These are phyloP conservation scores for Pygocentrus nattereri DNA, from an alignment of 2,797 vertebrate species.

Conservation along the genomic window DNA sequence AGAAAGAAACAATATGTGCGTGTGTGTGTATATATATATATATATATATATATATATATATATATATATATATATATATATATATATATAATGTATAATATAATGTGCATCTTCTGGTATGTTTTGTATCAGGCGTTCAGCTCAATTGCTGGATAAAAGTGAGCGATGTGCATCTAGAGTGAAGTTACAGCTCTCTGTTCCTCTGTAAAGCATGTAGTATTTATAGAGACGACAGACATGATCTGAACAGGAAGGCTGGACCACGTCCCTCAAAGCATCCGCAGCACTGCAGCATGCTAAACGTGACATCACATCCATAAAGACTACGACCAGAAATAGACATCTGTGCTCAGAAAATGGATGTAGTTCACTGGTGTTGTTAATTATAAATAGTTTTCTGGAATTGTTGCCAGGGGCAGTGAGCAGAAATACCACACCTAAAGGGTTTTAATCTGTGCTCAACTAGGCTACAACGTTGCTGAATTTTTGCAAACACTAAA, in stretches of 20 bases:
- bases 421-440: not conserved
- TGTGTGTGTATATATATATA: no score
- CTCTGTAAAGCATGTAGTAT: not conserved
- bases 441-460: not conserved
- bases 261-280: not conserved
- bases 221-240: not conserved
- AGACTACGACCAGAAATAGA: not conserved
- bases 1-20: not conserved
- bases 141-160: constrained; percentile 19
- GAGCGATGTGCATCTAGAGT: not conserved
- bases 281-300: not conserved
- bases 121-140: constrained; percentile 3
- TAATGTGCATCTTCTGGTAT: no score
- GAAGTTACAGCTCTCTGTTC: not conserved
- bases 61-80: no score
- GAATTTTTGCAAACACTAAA: not conserved
- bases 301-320: not conserved
- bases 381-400: not conserved
- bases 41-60: no score
- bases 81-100: no score
- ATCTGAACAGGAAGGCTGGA: not conserved
- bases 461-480: not conserved
- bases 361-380: not conserved
- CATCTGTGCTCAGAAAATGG: not conserved
- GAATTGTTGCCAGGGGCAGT: not conserved